Evolutionary conservation across 2,888 invertebrate species (phyloP).

Genomic region (Ornithoptera priamus): DNA sequence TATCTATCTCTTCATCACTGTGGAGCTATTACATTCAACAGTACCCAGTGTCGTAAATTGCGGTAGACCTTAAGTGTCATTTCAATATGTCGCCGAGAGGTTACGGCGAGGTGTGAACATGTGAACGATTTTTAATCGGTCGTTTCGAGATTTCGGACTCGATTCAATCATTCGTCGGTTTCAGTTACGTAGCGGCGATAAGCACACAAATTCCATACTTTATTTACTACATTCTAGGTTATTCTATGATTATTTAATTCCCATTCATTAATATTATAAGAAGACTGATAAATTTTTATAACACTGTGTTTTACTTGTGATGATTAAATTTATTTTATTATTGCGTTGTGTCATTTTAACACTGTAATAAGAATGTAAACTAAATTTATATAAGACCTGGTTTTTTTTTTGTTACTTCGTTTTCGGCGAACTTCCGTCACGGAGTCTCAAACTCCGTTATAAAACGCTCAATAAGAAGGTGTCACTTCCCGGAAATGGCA

Average conservation of each 20-base stretch:
- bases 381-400: slow-evolving; percentile 8
- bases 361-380: not conserved
- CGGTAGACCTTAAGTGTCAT: slow-evolving; percentile 13
- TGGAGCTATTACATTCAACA: not conserved
- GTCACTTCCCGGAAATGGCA: slow-evolving; percentile 58
- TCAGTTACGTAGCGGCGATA: not conserved
- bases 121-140: not conserved
- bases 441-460: slow-evolving; percentile 15
- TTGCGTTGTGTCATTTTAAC: no score
- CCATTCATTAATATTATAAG: no score
- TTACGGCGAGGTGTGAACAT: not conserved
- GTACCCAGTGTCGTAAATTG: not conserved
- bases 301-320: no score
- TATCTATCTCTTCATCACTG: slow-evolving; percentile 3
- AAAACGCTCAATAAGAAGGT: slow-evolving; percentile 36
- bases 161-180: not conserved
- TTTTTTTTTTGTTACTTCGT: not conserved
- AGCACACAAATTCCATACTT: no score
- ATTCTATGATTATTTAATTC: no score
- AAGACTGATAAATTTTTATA: no score
- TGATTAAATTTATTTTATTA: no score
- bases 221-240: no score
- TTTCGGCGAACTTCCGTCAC: slow-evolving; percentile 10
- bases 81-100: not conserved
- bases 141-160: slow-evolving; percentile 9